A percentile compares a stretch with the other conserved stretches of the same genome.
phyloP scores from a whole-genome alignment of 2,888 invertebrate genomes.

The Cybosia mesomella region DNA sequence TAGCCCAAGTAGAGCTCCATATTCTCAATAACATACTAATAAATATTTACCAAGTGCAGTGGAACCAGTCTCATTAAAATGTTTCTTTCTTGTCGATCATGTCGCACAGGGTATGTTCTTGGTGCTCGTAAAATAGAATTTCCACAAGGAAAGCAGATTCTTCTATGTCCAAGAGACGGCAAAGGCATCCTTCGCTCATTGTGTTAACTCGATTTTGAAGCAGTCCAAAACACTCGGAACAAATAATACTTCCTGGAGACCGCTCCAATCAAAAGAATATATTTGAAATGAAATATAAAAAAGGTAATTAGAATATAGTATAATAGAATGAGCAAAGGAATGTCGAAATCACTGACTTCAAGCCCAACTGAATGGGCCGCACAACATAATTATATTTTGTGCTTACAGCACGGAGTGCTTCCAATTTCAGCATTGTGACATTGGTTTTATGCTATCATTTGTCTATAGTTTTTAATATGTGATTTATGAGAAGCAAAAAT shows the following conservation, averaged over 20 bases:
- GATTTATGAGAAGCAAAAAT: background rate
- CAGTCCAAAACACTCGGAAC: slow-evolving; percentile 17
- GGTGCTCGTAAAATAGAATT: slow-evolving; percentile 3
- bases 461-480: slow-evolving; percentile 15
- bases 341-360: slow-evolving; percentile 18
- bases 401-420: slow-evolving; percentile 16
- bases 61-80: too few species aligned
- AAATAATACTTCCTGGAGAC: slow-evolving; percentile 20
- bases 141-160: too few species aligned
- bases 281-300: slow-evolving; percentile 16
- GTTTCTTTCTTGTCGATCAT: too few species aligned
- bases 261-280: slow-evolving; percentile 18
- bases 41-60: too few species aligned
- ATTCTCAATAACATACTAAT: too few species aligned
- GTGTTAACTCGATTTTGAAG: slow-evolving; percentile 19
- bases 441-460: slow-evolving; percentile 19
- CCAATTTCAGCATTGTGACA: slow-evolving; percentile 10
- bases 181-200: slow-evolving; percentile 20
- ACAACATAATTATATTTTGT: slow-evolving; percentile 20
- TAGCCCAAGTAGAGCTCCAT: too few species aligned
- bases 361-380: slow-evolving; percentile 18
- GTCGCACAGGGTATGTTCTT: background rate
- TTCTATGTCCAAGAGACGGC: slow-evolving; percentile 13
- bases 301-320: slow-evolving; percentile 2
- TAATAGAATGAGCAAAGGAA: background rate